These are phyloP conservation scores for Tadarida brasiliensis DNA, from an alignment of 2,797 vertebrate genomes.

Conservation along the genomic window DNA sequence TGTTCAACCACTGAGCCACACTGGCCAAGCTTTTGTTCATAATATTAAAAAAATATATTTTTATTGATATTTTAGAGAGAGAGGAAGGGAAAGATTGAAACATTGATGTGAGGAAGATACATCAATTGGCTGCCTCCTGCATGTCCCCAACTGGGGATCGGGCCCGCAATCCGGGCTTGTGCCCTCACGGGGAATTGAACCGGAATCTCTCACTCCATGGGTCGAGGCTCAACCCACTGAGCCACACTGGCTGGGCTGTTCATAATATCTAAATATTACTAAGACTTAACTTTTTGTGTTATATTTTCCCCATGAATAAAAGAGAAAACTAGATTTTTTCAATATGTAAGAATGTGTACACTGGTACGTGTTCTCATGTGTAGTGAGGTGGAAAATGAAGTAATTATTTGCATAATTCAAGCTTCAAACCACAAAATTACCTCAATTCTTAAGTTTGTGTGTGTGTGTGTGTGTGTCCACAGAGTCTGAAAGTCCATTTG, in stretches of 20 bases:
- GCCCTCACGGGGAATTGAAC: no score
- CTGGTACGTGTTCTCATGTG: conserved; percentile 55
- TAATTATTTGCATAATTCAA: conserved; percentile 76
- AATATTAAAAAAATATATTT: no score
- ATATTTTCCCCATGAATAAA: conserved; percentile 31
- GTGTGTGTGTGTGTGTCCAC: not conserved
- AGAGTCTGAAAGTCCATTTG: conserved; percentile 33
- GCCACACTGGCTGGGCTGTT: not conserved
- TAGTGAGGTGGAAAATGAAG: conserved; percentile 72
- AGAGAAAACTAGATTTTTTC: conserved; percentile 25
- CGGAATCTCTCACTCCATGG: no score
- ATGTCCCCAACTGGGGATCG: no score
- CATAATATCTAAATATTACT: conserved; percentile 8
- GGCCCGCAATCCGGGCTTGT: no score
- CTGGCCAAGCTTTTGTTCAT: no score
- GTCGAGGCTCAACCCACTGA: no score
- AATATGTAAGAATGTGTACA: not conserved
- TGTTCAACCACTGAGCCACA: no score
- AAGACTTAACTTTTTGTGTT: conserved; percentile 9
- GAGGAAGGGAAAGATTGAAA: no score
- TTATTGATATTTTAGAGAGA: no score
- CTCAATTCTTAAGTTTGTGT: conserved; percentile 58
- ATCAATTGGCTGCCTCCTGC: no score
- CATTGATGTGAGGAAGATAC: no score
- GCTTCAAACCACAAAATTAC: conserved; percentile 54